phyloP scores from a whole-genome alignment of 2,113 vertebrate genomes.

The Grammomys dolichurus region DNA sequence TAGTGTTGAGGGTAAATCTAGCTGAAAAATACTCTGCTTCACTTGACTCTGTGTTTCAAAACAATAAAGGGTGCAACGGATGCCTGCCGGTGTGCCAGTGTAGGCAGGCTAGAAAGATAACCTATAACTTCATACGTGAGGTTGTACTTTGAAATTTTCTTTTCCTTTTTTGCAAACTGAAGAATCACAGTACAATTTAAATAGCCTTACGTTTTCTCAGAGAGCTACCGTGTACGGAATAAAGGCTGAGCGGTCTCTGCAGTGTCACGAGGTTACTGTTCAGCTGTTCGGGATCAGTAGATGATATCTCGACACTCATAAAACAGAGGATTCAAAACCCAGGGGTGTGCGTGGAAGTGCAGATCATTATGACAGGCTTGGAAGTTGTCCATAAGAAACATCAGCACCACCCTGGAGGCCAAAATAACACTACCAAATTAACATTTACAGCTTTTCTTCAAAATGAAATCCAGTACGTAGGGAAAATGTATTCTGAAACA shows the following conservation, averaged over 20 bases:
- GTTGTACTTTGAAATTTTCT: slow-evolving; percentile 58
- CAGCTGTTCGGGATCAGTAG: slow-evolving; percentile 95
- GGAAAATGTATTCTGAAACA: slow-evolving; percentile 81
- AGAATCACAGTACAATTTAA: slow-evolving; percentile 80
- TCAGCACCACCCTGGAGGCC: slow-evolving; percentile 79
- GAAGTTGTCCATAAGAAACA: slow-evolving; percentile 82
- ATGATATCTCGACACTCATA: slow-evolving; percentile 87
- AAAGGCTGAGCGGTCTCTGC: slow-evolving; percentile 89
- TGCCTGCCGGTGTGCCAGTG: slow-evolving; percentile 57
- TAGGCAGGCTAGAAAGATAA: slow-evolving; percentile 51
- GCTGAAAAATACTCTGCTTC: slow-evolving; percentile 37
- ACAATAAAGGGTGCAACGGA: slow-evolving; percentile 54
- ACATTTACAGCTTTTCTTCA: slow-evolving; percentile 81
- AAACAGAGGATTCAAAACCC: slow-evolving; percentile 86
- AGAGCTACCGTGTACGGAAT: slow-evolving; percentile 90
- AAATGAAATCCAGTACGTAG: slow-evolving; percentile 71
- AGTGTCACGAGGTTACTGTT: slow-evolving; percentile 92
- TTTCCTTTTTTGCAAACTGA: slow-evolving; percentile 69
- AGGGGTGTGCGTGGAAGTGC: slow-evolving; percentile 81
- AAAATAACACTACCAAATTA: slow-evolving; percentile 78
- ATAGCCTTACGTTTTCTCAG: slow-evolving; percentile 85
- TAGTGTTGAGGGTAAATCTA: not conserved
- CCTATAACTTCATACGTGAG: slow-evolving; percentile 55
- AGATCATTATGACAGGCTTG: slow-evolving; percentile 79
- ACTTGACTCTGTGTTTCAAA: slow-evolving; percentile 24